These are phyloP conservation scores for Hoplodrina ambigua DNA, from an alignment of 2,888 invertebrate species.

Conservation along the genomic window DNA sequence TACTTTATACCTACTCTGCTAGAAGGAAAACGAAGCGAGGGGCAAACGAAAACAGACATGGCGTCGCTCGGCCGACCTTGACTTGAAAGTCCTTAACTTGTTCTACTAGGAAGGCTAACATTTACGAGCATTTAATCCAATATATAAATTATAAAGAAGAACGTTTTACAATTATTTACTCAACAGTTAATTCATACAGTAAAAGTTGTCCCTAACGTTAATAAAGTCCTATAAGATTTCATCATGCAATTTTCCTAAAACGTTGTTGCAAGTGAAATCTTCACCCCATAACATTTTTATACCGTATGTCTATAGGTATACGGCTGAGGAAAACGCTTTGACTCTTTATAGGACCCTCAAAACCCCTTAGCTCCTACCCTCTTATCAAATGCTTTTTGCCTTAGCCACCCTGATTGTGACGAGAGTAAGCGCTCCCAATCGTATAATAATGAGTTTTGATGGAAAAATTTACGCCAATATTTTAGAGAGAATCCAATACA, in stretches of 20 bases:
- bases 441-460: slow-evolving; percentile 53
- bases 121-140: slow-evolving; percentile 3
- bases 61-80: slow-evolving; percentile 46
- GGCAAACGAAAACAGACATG: slow-evolving; percentile 41
- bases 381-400: slow-evolving; percentile 61
- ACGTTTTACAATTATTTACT: not conserved
- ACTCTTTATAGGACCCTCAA: slow-evolving; percentile 56
- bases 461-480: slow-evolving; percentile 37
- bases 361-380: slow-evolving; percentile 58
- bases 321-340: slow-evolving; percentile 53
- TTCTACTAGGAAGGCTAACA: slow-evolving; percentile 23
- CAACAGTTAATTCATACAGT: not conserved
- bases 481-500: slow-evolving; percentile 22
- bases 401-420: slow-evolving; percentile 55
- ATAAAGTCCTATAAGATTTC: slow-evolving; percentile 15
- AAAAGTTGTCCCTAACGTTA: slow-evolving; percentile 5
- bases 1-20: not conserved
- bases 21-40: slow-evolving; percentile 13
- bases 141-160: slow-evolving; percentile 10
- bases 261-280: slow-evolving; percentile 31
- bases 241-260: slow-evolving; percentile 44
- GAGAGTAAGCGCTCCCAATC: slow-evolving; percentile 49
- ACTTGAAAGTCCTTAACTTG: slow-evolving; percentile 23
- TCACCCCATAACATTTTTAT: slow-evolving; percentile 46
- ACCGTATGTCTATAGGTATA: slow-evolving; percentile 40